Evolutionary conservation across 2,113 vertebrate genomes (phyloP), one percentile per base, ranked within the genome.

Genomic region (Acanthisitta chloris): DNA sequence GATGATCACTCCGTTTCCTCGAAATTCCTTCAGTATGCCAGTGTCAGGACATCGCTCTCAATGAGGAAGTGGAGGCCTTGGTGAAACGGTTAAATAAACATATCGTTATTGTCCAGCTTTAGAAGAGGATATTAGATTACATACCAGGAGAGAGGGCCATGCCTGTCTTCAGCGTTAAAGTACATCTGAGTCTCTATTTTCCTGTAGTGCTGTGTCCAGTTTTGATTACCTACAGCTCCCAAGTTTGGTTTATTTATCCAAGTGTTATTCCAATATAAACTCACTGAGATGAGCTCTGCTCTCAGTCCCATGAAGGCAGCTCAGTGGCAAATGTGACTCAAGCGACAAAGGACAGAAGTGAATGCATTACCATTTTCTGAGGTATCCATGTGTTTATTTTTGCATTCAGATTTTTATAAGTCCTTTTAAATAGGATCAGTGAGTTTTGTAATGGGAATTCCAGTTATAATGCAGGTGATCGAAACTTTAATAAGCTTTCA

Each of bases 71-170:
- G 0, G 84, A 81, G 89, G 73, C 95, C 95, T 97, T 96, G 94
- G 95, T 97, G 93, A 98, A 96, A 94, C 38, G 65, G 96, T 97
- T 98, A 97, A 97, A 95, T 88, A 98, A 98, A 98, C 95, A 97
- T 54, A 81, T 94, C 17, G 11, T 96, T 97, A 97, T 97, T 97
- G 92, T 96, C 92, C 81, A 91, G 96, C 93, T 98, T 98, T 97
- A 86, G 93, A 65, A 96, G 88, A 97, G 96, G 94, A 97, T 98
- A 98, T 98, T 98, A 97, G 72, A 95, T 97, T 98, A 97, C 97
- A 98, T 98, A 97, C 94, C 84, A 64, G 81, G 71, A 86, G 78
- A 97, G 64, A 14, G 59, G 96, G 51, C 95, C 94, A 65, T 94
- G 95, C 86, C 94, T 96, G 58, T 82, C 92, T 93, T 95, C 94